Conservation (phyloP, 2,113 vertebrate genomes). For the Phylloscopus trochiloides region DNA sequence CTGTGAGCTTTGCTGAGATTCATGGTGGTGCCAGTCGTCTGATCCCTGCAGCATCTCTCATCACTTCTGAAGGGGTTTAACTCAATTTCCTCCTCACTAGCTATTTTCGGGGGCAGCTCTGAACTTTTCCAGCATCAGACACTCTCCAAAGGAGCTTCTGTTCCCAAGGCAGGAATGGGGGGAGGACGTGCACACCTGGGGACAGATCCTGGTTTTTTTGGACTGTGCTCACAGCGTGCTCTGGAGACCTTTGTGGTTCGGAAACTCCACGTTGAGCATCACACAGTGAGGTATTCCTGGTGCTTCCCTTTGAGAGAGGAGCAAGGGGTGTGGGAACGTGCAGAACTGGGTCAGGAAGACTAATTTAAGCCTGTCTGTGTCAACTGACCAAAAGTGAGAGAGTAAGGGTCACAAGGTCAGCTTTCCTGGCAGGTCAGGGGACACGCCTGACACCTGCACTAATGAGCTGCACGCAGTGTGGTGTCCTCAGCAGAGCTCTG, state of each 20-base stretch:
- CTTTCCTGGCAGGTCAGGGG: not conserved
- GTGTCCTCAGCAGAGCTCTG: not conserved
- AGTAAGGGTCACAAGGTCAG: not conserved
- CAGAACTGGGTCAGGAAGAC: not conserved
- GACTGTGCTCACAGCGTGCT: not conserved
- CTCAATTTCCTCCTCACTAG: not conserved
- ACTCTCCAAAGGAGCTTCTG: not conserved
- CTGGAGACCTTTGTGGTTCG: not conserved
- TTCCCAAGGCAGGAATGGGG: not conserved
- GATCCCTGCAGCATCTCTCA: not conserved
- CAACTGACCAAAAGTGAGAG: not conserved
- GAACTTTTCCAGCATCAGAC: not conserved
- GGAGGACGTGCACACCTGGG: rapidly evolving
- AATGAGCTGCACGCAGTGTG: rapidly evolving
- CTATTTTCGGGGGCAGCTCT: not conserved
- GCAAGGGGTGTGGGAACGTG: rapidly evolving
- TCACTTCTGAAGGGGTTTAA: not conserved
- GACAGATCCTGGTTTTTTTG: not conserved
- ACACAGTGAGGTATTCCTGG: not conserved
- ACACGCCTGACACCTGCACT: not conserved
- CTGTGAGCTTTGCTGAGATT: not conserved
- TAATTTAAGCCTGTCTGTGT: not conserved
- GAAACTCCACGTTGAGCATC: rapidly evolving
- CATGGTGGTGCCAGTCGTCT: rapidly evolving
- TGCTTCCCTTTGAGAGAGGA: not conserved